Conservation (phyloP, 2,888 invertebrate genomes). For the Melipona beecheii region DNA sequence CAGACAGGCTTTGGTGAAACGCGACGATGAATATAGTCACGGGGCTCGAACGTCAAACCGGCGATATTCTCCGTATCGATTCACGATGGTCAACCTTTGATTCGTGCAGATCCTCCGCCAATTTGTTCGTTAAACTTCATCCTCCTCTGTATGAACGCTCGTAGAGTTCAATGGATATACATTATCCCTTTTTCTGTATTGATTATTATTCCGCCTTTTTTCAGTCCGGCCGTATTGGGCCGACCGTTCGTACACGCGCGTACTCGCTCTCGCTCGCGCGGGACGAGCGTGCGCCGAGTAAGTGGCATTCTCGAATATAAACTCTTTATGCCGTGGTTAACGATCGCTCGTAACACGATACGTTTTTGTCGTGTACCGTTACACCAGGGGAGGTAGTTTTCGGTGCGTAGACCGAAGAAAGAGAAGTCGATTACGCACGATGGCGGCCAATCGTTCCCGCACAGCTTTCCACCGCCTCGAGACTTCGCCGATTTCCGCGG, state of each 20-base stretch:
- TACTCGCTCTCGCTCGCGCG: conserved; percentile 11
- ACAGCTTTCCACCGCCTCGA: conserved; percentile 16
- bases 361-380: conserved; percentile 79
- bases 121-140: conserved; percentile 68
- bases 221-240: not conserved
- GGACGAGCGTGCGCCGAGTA: conserved; percentile 51
- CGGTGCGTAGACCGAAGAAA: conserved; percentile 70
- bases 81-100: conserved; percentile 36
- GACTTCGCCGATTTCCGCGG: conserved; percentile 22
- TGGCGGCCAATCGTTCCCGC: conserved; percentile 37
- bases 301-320: conserved; percentile 72
- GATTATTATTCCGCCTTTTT: conserved; percentile 70
- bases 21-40: conserved; percentile 25
- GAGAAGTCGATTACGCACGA: conserved; percentile 76
- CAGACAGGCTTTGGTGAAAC: conserved; percentile 31
- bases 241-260: not conserved
- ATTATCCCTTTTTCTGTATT: conserved; percentile 63
- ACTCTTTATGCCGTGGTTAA: conserved; percentile 78
- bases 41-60: conserved; percentile 28
- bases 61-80: conserved; percentile 15
- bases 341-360: conserved; percentile 81
- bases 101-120: conserved; percentile 36
- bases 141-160: not conserved
- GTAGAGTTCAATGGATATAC: conserved; percentile 39
- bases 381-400: conserved; percentile 74